Conservation (phyloP, 2,888 invertebrate species). For the Drosophila vallismaia region DNA sequence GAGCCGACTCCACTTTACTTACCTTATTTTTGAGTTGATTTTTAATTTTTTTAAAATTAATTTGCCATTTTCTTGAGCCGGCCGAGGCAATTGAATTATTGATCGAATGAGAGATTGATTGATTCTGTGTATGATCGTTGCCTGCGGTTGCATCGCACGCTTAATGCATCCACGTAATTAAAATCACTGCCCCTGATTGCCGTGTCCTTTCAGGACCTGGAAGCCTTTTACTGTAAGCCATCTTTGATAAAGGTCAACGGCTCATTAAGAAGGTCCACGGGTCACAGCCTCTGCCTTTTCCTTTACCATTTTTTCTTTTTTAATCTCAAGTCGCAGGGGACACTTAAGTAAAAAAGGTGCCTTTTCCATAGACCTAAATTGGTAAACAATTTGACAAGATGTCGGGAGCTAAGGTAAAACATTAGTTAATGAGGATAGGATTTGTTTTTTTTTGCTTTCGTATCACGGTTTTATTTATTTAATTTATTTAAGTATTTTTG, state of each 20-base stretch:
- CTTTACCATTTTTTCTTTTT: conserved; percentile 6
- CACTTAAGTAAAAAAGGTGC: conserved; percentile 17
- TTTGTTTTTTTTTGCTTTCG: background rate
- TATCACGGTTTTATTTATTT: background rate
- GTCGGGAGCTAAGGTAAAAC: conserved; percentile 20
- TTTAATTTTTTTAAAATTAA: conserved; percentile 63
- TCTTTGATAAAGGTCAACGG: conserved; percentile 38
- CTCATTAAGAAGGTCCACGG: conserved; percentile 30
- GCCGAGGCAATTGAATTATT: conserved; percentile 40
- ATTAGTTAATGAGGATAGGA: conserved; percentile 11
- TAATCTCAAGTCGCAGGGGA: conserved; percentile 6
- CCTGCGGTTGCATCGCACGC: conserved; percentile 32
- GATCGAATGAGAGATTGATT: conserved; percentile 42
- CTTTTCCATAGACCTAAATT: conserved; percentile 29
- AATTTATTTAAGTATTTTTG: background rate
- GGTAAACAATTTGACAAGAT: conserved; percentile 41
- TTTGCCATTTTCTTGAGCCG: conserved; percentile 47
- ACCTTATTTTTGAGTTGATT: conserved; percentile 50
- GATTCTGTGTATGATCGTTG: conserved; percentile 22
- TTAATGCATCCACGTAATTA: conserved; percentile 64
- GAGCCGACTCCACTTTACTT: conserved; percentile 21
- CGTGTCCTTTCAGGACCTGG: conserved; percentile 40
- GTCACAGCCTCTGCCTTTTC: conserved; percentile 3
- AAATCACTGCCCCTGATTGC: conserved; percentile 50
- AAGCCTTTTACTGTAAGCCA: conserved; percentile 13